Evolutionary conservation across 2,888 invertebrate genomes (phyloP).

Genomic region (Germaria angustata): DNA sequence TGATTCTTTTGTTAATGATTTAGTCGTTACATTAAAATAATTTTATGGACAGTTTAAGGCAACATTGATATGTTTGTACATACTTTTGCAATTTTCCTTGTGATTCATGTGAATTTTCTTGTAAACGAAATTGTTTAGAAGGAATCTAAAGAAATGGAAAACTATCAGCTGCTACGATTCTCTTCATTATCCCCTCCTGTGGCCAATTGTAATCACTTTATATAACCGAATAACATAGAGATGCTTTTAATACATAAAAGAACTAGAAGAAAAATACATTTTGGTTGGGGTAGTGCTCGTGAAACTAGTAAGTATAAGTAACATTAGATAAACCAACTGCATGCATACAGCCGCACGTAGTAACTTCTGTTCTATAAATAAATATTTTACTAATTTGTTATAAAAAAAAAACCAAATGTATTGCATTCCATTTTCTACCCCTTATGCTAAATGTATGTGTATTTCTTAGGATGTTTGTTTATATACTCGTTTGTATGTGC

Average conservation of each 20-base stretch:
- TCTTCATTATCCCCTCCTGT: not conserved
- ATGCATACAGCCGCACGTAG: not conserved
- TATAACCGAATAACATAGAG: conserved; percentile 7
- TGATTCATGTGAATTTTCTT: not conserved
- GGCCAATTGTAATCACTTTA: not conserved
- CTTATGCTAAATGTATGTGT: not conserved
- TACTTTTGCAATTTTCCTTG: too few species aligned
- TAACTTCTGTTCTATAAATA: not conserved
- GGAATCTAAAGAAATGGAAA: not conserved
- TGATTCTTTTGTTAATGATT: too few species aligned
- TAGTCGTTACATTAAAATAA: too few species aligned
- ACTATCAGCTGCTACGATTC: not conserved
- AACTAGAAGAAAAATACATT: not conserved
- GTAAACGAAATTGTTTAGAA: not conserved
- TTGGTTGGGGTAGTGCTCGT: not conserved
- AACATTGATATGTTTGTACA: too few species aligned
- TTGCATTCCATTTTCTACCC: conserved; percentile 31
- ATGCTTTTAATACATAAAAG: not conserved
- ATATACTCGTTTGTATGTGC: not conserved
- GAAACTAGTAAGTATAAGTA: not conserved
- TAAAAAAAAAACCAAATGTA: conserved; percentile 42
- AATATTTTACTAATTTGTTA: conserved; percentile 36
- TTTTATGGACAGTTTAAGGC: too few species aligned
- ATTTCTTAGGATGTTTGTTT: not conserved
- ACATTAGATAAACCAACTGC: not conserved